Base-by-base conservation (phyloP, 2,888 invertebrate species). In the Apeira syringaria region DNA sequence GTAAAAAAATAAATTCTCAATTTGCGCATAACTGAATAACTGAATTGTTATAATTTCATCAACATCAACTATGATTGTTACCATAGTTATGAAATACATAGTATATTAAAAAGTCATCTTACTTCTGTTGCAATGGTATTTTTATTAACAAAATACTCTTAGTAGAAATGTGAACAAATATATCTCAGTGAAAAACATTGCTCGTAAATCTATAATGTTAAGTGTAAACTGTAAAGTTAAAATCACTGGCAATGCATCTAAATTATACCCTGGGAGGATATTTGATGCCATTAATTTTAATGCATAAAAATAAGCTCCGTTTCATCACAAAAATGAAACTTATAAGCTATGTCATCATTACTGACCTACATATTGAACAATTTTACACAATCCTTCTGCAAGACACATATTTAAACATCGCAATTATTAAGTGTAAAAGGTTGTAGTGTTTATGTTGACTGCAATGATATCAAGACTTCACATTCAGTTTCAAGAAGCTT, bases 391-490 rank as follows among this genome's bases (percentile, higher is more conserved):
- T 31, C 5, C 13, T 39, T 24, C 27, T 35, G 39, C 39, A 40
- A 46, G 15, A 24, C 13, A 9, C 13, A 28, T 29, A 18, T 26
- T 20, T 34, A 13, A 12, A 24, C 33, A 26, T 33, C 20, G 20
- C 32, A 33, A n/a, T 17, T 38, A 12, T 15, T 15, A 20, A 26
- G 25, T 30, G 25, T 37, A 37, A 35, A 45, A 39, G 20, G 10
- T 35, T 36, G 34, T 27, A 46, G 39, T 40, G 45, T 32, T 46
- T 45, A 31, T 39, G 11, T 39, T 35, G 35, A 35, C 26, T 35
- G 39, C 8, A 35, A 36, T 27, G 35, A 46, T 35, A 46, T 27
- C 35, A 10, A 35, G 12, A 35, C 27, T 46, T 35, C 26, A 31
- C 35, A 35, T 38, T 8, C 2, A 25, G 15, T 30, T 15, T 26